phyloP scores from a whole-genome alignment of 2,888 invertebrate species.

The Eilema griseolum region DNA sequence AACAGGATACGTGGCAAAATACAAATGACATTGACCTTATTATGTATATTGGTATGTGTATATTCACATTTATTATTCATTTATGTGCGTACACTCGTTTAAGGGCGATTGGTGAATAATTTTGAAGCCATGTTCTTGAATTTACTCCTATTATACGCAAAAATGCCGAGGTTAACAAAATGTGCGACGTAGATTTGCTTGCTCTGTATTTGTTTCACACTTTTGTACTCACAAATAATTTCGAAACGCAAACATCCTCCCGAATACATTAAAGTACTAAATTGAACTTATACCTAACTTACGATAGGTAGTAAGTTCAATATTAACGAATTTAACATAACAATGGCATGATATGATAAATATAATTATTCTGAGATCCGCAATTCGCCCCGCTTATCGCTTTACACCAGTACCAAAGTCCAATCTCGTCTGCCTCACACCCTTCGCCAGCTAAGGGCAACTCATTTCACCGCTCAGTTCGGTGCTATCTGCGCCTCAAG shows the following conservation, averaged over 20 bases:
- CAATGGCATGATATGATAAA: too few relatives aligned
- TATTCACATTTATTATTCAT: too few relatives aligned
- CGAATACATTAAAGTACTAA: too few relatives aligned
- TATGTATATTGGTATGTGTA: too few relatives aligned
- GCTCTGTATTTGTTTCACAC: not conserved
- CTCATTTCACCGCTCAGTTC: constrained; percentile 83
- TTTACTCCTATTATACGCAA: not conserved
- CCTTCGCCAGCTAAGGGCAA: constrained; percentile 83
- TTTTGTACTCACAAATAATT: too few relatives aligned
- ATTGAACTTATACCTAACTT: too few relatives aligned
- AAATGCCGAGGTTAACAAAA: not conserved
- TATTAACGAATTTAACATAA: too few relatives aligned
- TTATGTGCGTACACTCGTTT: too few relatives aligned
- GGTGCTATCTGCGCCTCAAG: constrained; percentile 79
- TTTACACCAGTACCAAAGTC: constrained; percentile 50
- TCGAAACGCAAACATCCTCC: too few relatives aligned
- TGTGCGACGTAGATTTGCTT: not conserved
- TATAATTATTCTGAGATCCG: not conserved
- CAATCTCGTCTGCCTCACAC: constrained; percentile 82
- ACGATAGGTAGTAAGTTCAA: too few relatives aligned
- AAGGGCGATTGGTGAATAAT: not conserved
- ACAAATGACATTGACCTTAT: not conserved
- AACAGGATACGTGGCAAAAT: not conserved
- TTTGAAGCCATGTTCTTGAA: not conserved
- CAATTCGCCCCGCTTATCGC: constrained; percentile 30